Evolutionary conservation across 1,140 invertebrate genomes (phyloP).

Genomic region (Phymorhynchus buccinoides): DNA sequence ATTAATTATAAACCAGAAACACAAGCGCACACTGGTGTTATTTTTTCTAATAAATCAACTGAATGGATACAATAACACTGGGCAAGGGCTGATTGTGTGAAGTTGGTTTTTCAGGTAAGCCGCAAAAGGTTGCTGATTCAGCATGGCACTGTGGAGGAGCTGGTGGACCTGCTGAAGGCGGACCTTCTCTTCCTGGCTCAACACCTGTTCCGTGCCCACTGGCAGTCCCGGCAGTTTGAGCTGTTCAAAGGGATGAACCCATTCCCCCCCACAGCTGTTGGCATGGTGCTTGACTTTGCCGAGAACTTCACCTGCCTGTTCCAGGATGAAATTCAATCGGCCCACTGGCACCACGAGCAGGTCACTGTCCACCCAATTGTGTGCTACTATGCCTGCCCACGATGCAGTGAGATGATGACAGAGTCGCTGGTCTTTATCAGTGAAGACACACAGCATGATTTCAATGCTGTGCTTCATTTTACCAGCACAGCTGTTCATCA

Average conservation of each 20-base stretch:
- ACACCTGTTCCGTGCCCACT: slow-evolving; percentile 16
- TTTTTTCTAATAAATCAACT: no score
- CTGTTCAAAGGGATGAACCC: neutral
- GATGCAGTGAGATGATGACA: slow-evolving; percentile 26
- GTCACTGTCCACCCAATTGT: slow-evolving; percentile 36
- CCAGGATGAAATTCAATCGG: slow-evolving; percentile 37
- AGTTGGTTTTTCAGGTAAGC: no score
- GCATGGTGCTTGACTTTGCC: slow-evolving; percentile 34
- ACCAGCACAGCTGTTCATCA: slow-evolving; percentile 8
- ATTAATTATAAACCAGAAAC: no score
- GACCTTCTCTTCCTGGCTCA: neutral
- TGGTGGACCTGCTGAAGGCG: no score
- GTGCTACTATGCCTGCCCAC: slow-evolving; percentile 39
- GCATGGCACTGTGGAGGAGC: no score
- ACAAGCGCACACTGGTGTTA: no score
- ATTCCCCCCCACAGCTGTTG: slow-evolving; percentile 3
- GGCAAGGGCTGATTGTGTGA: no score
- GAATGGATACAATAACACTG: no score
- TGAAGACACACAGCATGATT: slow-evolving; percentile 48
- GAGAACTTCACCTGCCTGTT: slow-evolving; percentile 30
- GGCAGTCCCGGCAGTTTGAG: slow-evolving; percentile 11
- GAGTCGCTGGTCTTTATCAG: slow-evolving; percentile 45
- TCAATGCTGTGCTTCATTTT: slow-evolving; percentile 43
- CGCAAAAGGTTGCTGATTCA: no score
- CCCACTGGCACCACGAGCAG: slow-evolving; percentile 38